These are phyloP conservation scores for Pantherophis guttatus DNA, from an alignment of 2,113 vertebrate species.

Conservation along the genomic window DNA sequence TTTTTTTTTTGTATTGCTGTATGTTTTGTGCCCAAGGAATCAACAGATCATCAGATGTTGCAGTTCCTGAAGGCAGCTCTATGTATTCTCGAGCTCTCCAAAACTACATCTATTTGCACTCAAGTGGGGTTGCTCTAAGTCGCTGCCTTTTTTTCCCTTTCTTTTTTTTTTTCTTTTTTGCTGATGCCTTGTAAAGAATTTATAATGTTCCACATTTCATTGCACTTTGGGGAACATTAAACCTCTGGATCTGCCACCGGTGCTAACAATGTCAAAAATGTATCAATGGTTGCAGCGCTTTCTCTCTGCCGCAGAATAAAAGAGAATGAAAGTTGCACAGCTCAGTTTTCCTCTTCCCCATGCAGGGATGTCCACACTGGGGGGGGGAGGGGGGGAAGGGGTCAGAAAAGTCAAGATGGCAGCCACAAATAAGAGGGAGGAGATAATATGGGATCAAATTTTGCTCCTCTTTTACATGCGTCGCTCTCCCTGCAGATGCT, in stretches of 20 bases:
- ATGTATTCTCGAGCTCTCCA: background rate
- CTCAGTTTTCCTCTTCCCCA: background rate
- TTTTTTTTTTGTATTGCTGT: background rate
- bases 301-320: background rate
- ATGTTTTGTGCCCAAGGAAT: background rate
- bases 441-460: background rate
- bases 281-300: background rate
- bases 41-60: background rate
- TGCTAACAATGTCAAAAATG: background rate
- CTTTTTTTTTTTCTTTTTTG: background rate
- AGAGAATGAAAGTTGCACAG: background rate
- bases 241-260: background rate
- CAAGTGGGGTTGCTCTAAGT: background rate
- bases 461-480: background rate
- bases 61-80: background rate
- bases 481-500: background rate
- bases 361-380: too few relatives aligned
- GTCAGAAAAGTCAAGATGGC: too few relatives aligned
- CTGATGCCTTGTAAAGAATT: background rate
- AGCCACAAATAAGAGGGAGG: too few relatives aligned
- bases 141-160: background rate
- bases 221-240: background rate
- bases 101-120: background rate
- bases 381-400: too few relatives aligned
- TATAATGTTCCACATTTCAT: background rate